Conservation (phyloP, 2,888 invertebrate genomes). For the Syrista parreyssii region DNA sequence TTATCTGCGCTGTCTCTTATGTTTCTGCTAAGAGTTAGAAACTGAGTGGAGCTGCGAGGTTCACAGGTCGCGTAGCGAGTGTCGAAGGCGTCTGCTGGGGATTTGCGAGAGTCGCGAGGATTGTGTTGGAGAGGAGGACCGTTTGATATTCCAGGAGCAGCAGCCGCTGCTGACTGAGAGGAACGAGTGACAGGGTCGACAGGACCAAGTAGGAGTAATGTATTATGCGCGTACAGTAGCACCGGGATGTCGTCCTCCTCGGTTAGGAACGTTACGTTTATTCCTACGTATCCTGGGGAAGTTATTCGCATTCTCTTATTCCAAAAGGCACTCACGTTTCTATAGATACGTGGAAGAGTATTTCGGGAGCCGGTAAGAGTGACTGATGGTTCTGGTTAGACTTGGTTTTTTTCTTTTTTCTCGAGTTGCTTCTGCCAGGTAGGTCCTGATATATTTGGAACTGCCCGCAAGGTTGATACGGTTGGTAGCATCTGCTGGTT, state of each 20-base stretch:
- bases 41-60: neutral
- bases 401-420: neutral
- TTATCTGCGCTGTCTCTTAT: neutral
- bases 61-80: neutral
- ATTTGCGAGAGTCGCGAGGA: neutral
- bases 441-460: neutral
- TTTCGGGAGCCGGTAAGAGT: constrained; percentile 7
- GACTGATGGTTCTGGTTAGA: neutral
- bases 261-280: constrained; percentile 30
- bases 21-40: neutral
- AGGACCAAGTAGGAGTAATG: constrained; percentile 9
- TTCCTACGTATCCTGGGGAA: constrained; percentile 15
- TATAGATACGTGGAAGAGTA: constrained; percentile 4
- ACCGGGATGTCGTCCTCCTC: neutral
- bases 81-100: neutral
- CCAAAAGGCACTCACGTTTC: constrained; percentile 11
- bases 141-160: constrained; percentile 2
- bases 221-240: constrained; percentile 36
- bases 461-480: neutral
- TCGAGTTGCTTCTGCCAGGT: neutral
- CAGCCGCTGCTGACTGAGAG: neutral
- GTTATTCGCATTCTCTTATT: neutral
- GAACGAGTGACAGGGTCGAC: neutral
- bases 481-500: neutral
- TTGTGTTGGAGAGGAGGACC: neutral